Base-by-base conservation (phyloP, 2,113 vertebrate genomes). In the Ranitomeya imitator region DNA sequence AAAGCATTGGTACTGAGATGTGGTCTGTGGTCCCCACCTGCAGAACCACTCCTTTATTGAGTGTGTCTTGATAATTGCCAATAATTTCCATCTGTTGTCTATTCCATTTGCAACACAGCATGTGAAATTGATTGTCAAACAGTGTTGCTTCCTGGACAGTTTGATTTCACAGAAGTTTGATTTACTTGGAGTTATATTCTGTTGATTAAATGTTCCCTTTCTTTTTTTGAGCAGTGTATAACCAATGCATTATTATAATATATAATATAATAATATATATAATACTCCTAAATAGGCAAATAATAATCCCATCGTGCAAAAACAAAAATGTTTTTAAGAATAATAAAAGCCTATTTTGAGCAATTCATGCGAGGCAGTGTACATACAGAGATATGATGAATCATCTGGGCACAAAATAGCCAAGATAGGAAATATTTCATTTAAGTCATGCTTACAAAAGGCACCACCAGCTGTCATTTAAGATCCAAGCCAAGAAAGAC, bases 171-270 rank as follows among this genome's bases (percentile, higher is more conserved):
- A 31, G 26, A 31, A 31, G 26, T 31, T 31, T 31, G 26, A 31
- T 31, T 31, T 31, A 31, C 26, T 31, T 31, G 26, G 26, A 31
- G 26, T 31, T 31, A 31, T 31, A 31, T 31, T 31, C 26, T 31
- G 26, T 31, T 31, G 26, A 1, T 31, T 31, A 31, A 31, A 31
- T 31, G 26, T 31, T 31, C 26, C 26, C 26, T 31, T 31, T 31
- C 26, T 31, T 31, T 31, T 31, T 31, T 31, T 31, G 26, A 31
- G 26, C 71, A 74, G 71, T 16, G 45, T 74, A 74, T 74, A 31
- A 74, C 31, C 19, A 74, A 51, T 74, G 23, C 71, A 74, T 74
- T n/a, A n/a, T n/a, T n/a, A n/a, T n/a, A n/a, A n/a, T n/a, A n/a
- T n/a, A n/a, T n/a, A n/a, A n/a, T n/a, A n/a, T n/a, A n/a, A n/a